Evolutionary conservation across 2,113 vertebrate genomes (phyloP), one percentile per base, ranked within the genome.

Genomic region (Spea bombifrons): DNA sequence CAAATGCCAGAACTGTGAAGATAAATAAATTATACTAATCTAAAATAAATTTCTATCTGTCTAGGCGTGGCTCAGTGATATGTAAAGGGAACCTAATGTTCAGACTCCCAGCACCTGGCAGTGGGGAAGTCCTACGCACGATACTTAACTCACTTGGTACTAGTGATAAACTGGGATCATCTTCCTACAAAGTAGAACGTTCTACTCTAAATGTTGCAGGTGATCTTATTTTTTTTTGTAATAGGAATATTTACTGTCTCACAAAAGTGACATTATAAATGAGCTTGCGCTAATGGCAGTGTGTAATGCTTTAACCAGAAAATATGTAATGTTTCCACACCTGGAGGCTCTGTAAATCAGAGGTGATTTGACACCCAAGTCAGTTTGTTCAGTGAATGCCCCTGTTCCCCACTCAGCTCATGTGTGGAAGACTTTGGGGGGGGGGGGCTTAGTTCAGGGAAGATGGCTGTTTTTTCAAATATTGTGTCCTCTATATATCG

Each of bases 61-160:
- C 66, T 75, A 89, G 88, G 81, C 84, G 84, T 17, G 87, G 86
- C 7, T 88, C 82, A 3, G 8, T 88, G 44, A 1, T 87, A 16
- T 86, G 83, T 64, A 73, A 78, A 0, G 86, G 84, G 8, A 82
- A 87, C 0, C 1, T 86, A 3, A 9, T 88, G 6, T 89, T 87
- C 76, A 75, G 6, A 0, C 46, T 5, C 5, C 86, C 87, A 0
- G 83, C 82, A 49, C 89, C 89, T 0, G 49, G 45, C 12, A 87
- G 83, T 7, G 0, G 61, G 6, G 53, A 83, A 1, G n/a, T 89
- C 45, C 3, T 85, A 49, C 15, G 77, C 8, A 5, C 63, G 0
- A 82, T 89, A 0, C n/a, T 63, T 0, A 55, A 63, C 0, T 72
- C 84, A 0, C 2, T 89, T 3, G 72, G 76, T 8, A 67, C 81